Evolutionary conservation across 2,113 vertebrate species (phyloP).

Genomic region (Calypte anna): DNA sequence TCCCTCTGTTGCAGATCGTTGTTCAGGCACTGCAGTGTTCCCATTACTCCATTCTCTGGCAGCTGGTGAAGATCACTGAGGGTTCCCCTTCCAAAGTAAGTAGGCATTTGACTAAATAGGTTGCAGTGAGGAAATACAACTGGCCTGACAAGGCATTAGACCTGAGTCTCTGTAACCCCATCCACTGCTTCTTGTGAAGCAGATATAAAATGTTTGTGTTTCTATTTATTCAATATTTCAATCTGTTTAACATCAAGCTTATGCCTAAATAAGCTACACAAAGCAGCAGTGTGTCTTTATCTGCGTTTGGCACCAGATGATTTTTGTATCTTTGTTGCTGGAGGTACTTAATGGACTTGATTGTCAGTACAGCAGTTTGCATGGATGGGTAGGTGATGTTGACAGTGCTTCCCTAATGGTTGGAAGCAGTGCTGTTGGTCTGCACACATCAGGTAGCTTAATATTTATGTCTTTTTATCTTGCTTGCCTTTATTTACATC

Average conservation of each 20-base stretch:
- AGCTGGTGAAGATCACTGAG: constrained; percentile 98
- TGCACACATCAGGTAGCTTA: not conserved
- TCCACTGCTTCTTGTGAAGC: not conserved
- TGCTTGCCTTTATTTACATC: not conserved
- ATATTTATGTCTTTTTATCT: not conserved
- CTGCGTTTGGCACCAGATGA: not conserved
- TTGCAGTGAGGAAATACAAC: constrained; percentile 1
- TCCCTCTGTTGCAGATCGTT: constrained; percentile 85
- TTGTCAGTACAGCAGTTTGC: not conserved
- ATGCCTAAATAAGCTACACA: not conserved
- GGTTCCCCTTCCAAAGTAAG: constrained; percentile 95
- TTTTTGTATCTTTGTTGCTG: not conserved
- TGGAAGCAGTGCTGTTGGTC: not conserved
- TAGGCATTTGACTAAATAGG: constrained; percentile 6
- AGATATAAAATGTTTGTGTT: not conserved
- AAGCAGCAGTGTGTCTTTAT: not conserved
- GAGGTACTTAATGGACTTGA: not conserved
- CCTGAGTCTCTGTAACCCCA: not conserved
- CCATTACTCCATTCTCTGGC: constrained; percentile 99
- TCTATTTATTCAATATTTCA: not conserved
- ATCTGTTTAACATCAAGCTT: not conserved
- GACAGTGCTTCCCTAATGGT: not conserved
- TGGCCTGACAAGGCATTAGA: not conserved
- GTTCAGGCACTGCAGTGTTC: constrained; percentile 98
- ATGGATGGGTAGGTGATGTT: not conserved